A percentile compares a stretch with the other conserved stretches of the same genome.
phyloP scores from a whole-genome alignment of 2,888 invertebrate species.

The Pycnomerus fuliginosus region DNA sequence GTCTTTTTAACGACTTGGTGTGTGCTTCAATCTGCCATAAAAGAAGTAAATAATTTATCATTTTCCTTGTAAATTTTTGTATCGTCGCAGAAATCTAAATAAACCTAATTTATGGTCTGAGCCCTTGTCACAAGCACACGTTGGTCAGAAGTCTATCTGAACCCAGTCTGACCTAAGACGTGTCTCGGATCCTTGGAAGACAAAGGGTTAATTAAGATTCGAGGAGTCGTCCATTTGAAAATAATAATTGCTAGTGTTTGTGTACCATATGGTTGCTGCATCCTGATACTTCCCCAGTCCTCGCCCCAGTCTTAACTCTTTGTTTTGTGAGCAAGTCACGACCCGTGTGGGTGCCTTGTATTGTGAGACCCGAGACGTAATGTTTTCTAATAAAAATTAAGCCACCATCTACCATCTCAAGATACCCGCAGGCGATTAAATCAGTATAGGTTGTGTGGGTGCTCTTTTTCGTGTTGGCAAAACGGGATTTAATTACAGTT shows the following conservation, averaged over 20 bases:
- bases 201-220: constrained; percentile 14
- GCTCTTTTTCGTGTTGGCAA: constrained; percentile 10
- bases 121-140: too few species aligned
- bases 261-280: constrained; percentile 11
- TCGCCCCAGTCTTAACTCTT: constrained; percentile 6
- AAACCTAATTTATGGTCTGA: too few species aligned
- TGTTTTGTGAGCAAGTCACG: constrained; percentile 20
- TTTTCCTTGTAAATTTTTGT: too few species aligned
- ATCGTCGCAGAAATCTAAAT: too few species aligned
- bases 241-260: constrained; percentile 17
- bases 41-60: too few species aligned
- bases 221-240: constrained; percentile 2
- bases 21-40: background rate
- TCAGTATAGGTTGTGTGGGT: constrained; percentile 5
- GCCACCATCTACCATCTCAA: constrained; percentile 6
- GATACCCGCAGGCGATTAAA: constrained; percentile 5
- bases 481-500: constrained; percentile 14
- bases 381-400: constrained; percentile 10
- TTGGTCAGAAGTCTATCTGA: too few species aligned
- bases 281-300: constrained; percentile 7
- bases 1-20: constrained; percentile 3
- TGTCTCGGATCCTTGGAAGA: too few species aligned
- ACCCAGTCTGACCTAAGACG: too few species aligned
- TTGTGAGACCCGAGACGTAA: constrained; percentile 9
- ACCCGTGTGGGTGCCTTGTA: constrained; percentile 11